These are phyloP conservation scores for Aphelenchoides avenae DNA, from an alignment of 1,140 invertebrate species.

Conservation along the genomic window DNA sequence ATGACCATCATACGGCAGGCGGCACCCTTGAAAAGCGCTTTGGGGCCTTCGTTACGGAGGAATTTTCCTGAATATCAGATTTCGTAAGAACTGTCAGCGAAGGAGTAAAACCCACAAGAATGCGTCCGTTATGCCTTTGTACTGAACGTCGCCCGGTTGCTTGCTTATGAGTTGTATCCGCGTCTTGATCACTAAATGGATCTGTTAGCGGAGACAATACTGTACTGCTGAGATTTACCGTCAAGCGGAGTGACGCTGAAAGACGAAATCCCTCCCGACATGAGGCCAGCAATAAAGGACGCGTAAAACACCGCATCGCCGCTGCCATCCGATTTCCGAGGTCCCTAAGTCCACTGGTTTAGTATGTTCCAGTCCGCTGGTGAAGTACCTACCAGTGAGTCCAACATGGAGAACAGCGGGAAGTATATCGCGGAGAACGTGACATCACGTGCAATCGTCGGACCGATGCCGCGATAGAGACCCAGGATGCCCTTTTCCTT, in stretches of 20 bases:
- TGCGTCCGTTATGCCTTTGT: conserved; percentile 81
- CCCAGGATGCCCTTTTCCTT: conserved; percentile 81
- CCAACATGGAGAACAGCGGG: conserved; percentile 89
- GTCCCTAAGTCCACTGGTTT: conserved; percentile 60
- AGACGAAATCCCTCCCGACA: conserved; percentile 81
- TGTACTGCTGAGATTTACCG: too few species aligned
- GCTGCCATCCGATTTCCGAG: conserved; percentile 61
- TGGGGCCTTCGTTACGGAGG: conserved; percentile 81
- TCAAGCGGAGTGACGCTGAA: conserved; percentile 87
- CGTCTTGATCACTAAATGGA: conserved; percentile 79
- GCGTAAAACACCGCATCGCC: conserved; percentile 80
- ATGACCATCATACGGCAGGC: conserved; percentile 96
- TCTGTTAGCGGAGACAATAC: background rate
- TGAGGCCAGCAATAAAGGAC: conserved; percentile 85
- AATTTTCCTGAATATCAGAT: conserved; percentile 71
- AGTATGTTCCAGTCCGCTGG: background rate
- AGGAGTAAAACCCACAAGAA: conserved; percentile 69
- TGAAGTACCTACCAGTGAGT: conserved; percentile 73
- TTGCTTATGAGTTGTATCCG: conserved; percentile 86
- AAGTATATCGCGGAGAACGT: conserved; percentile 98
- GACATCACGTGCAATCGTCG: conserved; percentile 86
- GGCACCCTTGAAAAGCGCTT: conserved; percentile 95
- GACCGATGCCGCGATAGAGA: conserved; percentile 86
- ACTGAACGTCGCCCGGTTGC: conserved; percentile 77
- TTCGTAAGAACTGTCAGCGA: conserved; percentile 21